Evolutionary conservation across 2,113 vertebrate species (phyloP).

Genomic region (Plecotus auritus): DNA sequence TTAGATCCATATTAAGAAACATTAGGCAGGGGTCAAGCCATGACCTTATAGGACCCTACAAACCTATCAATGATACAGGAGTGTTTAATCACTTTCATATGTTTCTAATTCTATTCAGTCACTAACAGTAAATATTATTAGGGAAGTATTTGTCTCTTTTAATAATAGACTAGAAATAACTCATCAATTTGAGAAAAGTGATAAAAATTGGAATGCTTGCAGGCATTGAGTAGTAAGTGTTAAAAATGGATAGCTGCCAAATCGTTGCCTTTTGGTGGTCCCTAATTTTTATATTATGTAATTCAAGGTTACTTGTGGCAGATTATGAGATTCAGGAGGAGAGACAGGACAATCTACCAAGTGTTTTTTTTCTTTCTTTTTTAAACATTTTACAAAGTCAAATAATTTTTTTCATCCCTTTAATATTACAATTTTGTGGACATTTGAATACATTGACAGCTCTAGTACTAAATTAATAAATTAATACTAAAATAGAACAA

Average conservation of each 20-base stretch:
- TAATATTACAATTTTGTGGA: slow-evolving; percentile 27
- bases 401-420: neutral
- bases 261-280: slow-evolving; percentile 46
- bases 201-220: neutral
- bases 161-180: neutral
- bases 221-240: neutral
- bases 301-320: slow-evolving; percentile 56
- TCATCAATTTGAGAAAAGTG: neutral
- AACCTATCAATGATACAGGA: neutral
- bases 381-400: slow-evolving; percentile 43
- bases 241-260: neutral
- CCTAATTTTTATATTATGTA: slow-evolving; percentile 70
- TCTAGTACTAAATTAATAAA: slow-evolving; percentile 32
- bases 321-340: slow-evolving; percentile 35
- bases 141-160: neutral
- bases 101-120: neutral
- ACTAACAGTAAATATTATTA: neutral
- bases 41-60: neutral
- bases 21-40: neutral
- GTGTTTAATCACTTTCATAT: neutral
- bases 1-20: neutral
- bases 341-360: slow-evolving; percentile 50
- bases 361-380: neutral
- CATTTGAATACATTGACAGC: slow-evolving; percentile 49
- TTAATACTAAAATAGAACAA: slow-evolving; percentile 60